Evolutionary conservation across 2,113 vertebrate genomes (phyloP).

Genomic region (Amblyornis subalaris): DNA sequence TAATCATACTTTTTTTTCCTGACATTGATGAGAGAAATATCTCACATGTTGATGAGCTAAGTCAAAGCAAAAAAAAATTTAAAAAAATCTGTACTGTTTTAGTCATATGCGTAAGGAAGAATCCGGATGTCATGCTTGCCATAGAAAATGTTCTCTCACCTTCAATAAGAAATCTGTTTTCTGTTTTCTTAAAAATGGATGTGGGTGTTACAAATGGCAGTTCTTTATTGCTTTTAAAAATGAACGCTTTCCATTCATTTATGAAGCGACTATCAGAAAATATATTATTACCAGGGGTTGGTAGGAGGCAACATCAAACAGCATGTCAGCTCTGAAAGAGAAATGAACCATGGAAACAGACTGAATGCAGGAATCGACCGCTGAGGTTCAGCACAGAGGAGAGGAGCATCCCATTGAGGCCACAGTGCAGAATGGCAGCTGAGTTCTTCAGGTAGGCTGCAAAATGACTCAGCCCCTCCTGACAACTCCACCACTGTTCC

Average conservation of each 20-base stretch:
- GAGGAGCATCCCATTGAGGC: background rate
- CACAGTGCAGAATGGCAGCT: fast-evolving
- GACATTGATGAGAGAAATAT: background rate
- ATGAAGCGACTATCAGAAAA: constrained; percentile 7
- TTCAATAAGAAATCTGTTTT: constrained; percentile 33
- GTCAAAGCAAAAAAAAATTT: background rate
- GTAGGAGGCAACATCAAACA: constrained; percentile 42
- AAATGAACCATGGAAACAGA: constrained; percentile 11
- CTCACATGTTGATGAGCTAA: background rate
- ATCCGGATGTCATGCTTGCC: background rate
- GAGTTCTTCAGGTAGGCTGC: background rate
- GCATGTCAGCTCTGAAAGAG: background rate
- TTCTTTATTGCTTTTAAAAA: background rate
- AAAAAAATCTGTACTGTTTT: background rate
- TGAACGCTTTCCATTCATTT: constrained; percentile 12
- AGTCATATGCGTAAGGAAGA: background rate
- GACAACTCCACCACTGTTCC: background rate
- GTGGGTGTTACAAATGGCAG: background rate
- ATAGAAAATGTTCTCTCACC: constrained; percentile 29
- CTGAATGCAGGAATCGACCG: fast-evolving
- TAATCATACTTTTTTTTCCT: fast-evolving
- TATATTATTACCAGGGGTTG: constrained; percentile 12
- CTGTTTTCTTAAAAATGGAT: constrained; percentile 32
- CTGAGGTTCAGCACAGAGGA: background rate
- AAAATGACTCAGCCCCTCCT: background rate